Evolutionary conservation across 2,797 vertebrate species (phyloP).

Genomic region (Lepidocolaptes lacrymiger): DNA sequence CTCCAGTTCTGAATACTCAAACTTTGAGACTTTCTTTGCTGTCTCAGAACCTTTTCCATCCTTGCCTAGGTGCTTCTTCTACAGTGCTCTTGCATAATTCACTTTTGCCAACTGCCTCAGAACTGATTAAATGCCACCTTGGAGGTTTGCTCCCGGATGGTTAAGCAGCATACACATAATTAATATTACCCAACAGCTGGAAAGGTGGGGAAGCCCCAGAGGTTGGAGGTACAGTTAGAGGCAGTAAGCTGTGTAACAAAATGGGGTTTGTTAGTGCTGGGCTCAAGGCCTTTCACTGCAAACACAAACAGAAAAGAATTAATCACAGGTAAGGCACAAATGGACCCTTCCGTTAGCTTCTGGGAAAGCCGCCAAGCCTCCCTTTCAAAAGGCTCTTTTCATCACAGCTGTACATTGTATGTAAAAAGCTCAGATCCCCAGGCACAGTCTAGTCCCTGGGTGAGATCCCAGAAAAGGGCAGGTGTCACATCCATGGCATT

Average conservation of each 20-base stretch:
- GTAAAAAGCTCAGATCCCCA: background rate
- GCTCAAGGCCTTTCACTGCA: constrained; percentile 38
- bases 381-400: constrained; percentile 60
- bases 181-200: constrained; percentile 39
- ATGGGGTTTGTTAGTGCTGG: constrained; percentile 48
- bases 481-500: constrained; percentile 26
- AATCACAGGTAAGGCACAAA: constrained; percentile 59
- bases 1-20: background rate
- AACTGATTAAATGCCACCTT: constrained; percentile 45
- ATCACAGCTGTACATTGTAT: constrained; percentile 57
- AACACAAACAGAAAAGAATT: constrained; percentile 48
- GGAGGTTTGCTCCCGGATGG: constrained; percentile 11
- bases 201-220: constrained; percentile 15
- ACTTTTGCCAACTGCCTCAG: constrained; percentile 22
- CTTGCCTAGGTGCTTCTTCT: background rate
- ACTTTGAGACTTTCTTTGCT: background rate
- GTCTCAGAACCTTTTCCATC: background rate
- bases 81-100: background rate
- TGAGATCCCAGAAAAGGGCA: constrained; percentile 57
- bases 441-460: constrained; percentile 41
- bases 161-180: constrained; percentile 12
- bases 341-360: constrained; percentile 30
- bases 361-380: constrained; percentile 59
- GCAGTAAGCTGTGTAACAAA: constrained; percentile 19
- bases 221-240: background rate